A percentile compares a stretch with the other conserved stretches of the same genome.
Conservation (phyloP, 2,888 invertebrate species). For the Pyralis farinalis region DNA sequence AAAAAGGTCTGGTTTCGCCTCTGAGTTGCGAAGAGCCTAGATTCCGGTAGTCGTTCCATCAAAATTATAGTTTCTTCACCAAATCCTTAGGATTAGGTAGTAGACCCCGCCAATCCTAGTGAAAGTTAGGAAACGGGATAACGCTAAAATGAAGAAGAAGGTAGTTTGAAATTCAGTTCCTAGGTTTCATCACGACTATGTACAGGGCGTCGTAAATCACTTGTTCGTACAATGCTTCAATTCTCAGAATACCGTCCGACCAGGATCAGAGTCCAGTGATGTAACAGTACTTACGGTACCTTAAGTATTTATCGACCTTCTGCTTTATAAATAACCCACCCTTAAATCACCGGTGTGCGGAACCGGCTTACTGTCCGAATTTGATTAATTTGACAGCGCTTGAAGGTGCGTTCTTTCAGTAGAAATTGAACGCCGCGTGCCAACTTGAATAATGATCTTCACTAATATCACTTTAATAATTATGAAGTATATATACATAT, state of each 20-base stretch:
- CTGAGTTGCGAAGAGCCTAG: too few species aligned
- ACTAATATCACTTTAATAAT: not conserved
- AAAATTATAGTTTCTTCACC: too few species aligned
- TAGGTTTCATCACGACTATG: too few species aligned
- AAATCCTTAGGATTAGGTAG: too few species aligned
- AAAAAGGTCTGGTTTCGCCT: too few species aligned
- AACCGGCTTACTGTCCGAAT: slow-evolving; percentile 29
- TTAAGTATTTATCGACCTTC: slow-evolving; percentile 54
- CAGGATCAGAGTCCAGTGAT: slow-evolving; percentile 40
- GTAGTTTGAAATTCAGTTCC: too few species aligned
- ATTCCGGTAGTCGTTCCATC: too few species aligned
- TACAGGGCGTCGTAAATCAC: too few species aligned
- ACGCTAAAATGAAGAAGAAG: too few species aligned
- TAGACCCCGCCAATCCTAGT: too few species aligned
- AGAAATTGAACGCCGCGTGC: slow-evolving; percentile 5
- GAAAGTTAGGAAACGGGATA: too few species aligned
- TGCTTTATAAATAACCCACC: slow-evolving; percentile 50
- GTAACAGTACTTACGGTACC: slow-evolving; percentile 60
- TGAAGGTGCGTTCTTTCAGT: slow-evolving; percentile 3
- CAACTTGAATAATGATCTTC: not conserved
- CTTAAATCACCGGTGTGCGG: slow-evolving; percentile 33
- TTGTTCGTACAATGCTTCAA: slow-evolving; percentile 10
- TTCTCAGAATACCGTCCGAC: slow-evolving; percentile 6
- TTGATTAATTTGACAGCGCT: slow-evolving; percentile 19
- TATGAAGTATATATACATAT: too few species aligned